phyloP scores from a whole-genome alignment of 2,797 vertebrate species.

The Eutrigla gurnardus region DNA sequence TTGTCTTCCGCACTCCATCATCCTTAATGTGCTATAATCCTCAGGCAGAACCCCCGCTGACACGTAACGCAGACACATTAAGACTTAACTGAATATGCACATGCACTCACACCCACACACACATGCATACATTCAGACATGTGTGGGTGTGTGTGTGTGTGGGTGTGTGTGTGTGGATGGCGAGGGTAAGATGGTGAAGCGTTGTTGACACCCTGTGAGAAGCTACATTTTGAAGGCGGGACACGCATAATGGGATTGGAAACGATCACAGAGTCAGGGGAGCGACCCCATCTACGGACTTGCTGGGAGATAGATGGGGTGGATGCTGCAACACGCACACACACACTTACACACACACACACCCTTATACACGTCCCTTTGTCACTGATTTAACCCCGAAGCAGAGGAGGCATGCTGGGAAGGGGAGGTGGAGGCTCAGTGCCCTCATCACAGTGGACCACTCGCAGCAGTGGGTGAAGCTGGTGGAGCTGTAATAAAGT shows the following conservation, averaged over 20 bases:
- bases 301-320: conserved; percentile 36
- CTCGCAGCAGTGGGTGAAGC: conserved; percentile 38
- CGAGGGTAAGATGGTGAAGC: conserved; percentile 21
- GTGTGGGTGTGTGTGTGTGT: background rate
- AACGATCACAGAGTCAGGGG: conserved; percentile 55
- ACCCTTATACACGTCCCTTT: conserved; percentile 37
- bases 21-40: conserved; percentile 51
- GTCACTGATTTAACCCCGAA: conserved; percentile 62
- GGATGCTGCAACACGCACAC: conserved; percentile 8
- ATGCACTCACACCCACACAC: conserved; percentile 3
- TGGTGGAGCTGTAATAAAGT: conserved; percentile 55
- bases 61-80: conserved; percentile 39
- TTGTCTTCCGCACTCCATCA: conserved; percentile 47
- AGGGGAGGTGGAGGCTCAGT: conserved; percentile 12
- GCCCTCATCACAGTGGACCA: conserved; percentile 45
- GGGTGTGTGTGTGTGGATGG: background rate
- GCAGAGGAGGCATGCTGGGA: conserved; percentile 13
- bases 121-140: conserved; percentile 8
- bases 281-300: conserved; percentile 25
- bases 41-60: conserved; percentile 15
- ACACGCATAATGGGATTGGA: conserved; percentile 65
- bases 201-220: conserved; percentile 31
- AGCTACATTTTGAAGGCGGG: conserved; percentile 56
- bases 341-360: conserved; percentile 8
- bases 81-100: conserved; percentile 17